Conservation (phyloP, 2,797 vertebrate genomes). For the Melopsittacus undulatus region DNA sequence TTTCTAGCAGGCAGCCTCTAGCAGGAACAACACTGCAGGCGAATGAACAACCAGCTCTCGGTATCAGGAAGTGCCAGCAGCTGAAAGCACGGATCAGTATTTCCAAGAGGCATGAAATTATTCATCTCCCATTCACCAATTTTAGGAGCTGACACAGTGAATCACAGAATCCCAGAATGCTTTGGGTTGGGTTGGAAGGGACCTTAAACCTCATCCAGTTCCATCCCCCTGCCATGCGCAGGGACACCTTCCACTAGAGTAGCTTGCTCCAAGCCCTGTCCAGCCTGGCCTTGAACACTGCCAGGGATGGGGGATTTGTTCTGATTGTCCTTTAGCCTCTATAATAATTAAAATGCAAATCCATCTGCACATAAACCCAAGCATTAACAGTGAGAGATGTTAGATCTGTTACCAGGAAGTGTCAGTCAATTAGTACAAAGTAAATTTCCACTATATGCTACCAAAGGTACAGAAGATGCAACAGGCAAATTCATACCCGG, state of each 20-base stretch:
- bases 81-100: not conserved
- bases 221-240: not conserved
- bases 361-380: not conserved
- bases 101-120: not conserved
- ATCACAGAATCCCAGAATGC: not conserved
- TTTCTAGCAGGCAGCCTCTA: not conserved
- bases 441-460: not conserved
- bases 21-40: fast-evolving
- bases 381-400: not conserved
- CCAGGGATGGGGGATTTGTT: not conserved
- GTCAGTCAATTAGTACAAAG: not conserved
- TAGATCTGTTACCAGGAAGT: not conserved
- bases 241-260: not conserved
- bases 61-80: not conserved
- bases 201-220: not conserved
- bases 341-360: not conserved
- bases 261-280: not conserved
- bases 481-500: not conserved
- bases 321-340: not conserved
- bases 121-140: not conserved
- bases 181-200: not conserved
- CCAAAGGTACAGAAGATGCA: not conserved
- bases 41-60: not conserved
- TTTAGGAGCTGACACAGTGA: not conserved
- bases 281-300: not conserved